phyloP scores from a whole-genome alignment of 2,888 invertebrate genomes.

The Arrhopalites spinosus region DNA sequence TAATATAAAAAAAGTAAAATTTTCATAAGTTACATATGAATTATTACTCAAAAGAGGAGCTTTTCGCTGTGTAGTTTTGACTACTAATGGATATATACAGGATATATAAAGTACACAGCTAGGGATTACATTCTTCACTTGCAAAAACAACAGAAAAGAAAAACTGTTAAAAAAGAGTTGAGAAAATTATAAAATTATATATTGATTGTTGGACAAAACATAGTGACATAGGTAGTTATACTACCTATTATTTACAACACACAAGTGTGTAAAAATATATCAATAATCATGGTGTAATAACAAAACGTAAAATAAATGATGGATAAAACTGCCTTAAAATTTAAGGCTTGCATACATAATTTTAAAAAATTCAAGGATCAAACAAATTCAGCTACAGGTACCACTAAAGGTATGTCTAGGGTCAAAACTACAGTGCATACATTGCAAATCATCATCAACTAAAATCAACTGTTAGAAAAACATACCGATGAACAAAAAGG shows the following conservation, averaged over 20 bases:
- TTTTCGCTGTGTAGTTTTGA: too few species aligned
- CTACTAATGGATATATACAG: too few species aligned
- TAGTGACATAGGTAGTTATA: background rate
- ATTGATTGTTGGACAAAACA: slow-evolving; percentile 23
- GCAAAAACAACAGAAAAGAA: too few species aligned
- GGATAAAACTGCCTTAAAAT: background rate
- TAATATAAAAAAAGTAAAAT: too few species aligned
- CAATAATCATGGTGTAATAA: background rate
- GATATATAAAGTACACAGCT: too few species aligned
- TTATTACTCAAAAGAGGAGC: too few species aligned
- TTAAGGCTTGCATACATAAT: background rate
- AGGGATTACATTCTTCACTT: too few species aligned
- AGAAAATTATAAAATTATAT: slow-evolving; percentile 5
- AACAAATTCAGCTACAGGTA: background rate
- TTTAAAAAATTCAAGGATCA: background rate
- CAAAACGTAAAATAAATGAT: background rate
- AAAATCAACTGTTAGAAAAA: slow-evolving; percentile 9
- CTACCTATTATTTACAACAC: background rate
- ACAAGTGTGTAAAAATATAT: background rate
- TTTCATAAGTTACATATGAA: too few species aligned
- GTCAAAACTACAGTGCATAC: slow-evolving; percentile 17
- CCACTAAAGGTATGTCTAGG: too few species aligned
- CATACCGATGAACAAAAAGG: slow-evolving; percentile 65
- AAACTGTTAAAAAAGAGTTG: background rate
- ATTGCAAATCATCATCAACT: too few species aligned